These are phyloP conservation scores for Synergus umbraculus DNA, from an alignment of 2,888 invertebrate genomes.

Conservation along the genomic window DNA sequence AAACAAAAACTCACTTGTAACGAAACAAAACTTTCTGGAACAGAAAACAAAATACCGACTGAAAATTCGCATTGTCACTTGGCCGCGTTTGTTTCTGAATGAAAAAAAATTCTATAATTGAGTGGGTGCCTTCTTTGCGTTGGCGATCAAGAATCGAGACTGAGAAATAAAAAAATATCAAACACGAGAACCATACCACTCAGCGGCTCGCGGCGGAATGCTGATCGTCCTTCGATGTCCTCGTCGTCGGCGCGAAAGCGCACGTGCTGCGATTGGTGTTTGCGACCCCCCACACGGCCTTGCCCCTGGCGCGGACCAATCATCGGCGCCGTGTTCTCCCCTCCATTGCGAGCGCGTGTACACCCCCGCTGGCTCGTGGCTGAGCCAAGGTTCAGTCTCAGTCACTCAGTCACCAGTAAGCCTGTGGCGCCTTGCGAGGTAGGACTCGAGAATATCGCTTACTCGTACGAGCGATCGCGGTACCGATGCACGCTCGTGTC, in stretches of 20 bases:
- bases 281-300: conserved; percentile 56
- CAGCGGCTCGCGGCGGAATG: conserved; percentile 65
- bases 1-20: not conserved
- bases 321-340: conserved; percentile 51
- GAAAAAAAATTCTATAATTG: not conserved
- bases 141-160: conserved; percentile 3
- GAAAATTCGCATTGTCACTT: not conserved
- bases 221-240: conserved; percentile 51
- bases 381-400: conserved; percentile 42
- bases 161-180: not conserved
- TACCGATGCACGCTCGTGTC: conserved; percentile 37
- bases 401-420: conserved; percentile 64
- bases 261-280: conserved; percentile 63
- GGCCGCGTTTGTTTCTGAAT: not conserved
- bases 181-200: conserved; percentile 45
- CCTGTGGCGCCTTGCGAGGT: conserved; percentile 73
- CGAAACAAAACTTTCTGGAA: conserved; percentile 7
- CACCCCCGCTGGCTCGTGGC: conserved; percentile 69
- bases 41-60: not conserved
- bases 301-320: conserved; percentile 63
- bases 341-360: conserved; percentile 65
- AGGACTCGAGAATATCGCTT: conserved; percentile 58
- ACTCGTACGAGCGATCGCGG: conserved; percentile 30
- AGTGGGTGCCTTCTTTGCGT: conserved; percentile 15
- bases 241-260: conserved; percentile 48